Percentiles rank a stretch among this genome's conserved stretches.
Conservation (phyloP, 2,113 vertebrate genomes). For the Urocitellus parryii region DNA sequence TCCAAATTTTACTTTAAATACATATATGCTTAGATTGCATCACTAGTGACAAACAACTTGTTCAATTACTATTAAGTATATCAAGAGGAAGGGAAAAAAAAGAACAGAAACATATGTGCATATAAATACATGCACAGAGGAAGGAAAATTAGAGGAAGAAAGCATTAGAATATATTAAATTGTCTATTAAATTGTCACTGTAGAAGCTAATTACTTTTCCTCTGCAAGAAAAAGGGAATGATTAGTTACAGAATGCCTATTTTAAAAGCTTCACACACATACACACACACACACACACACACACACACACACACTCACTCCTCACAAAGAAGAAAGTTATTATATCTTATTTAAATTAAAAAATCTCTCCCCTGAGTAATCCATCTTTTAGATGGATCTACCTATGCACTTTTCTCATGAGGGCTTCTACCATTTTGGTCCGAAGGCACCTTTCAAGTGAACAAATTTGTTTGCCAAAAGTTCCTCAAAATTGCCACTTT, state of each 20-base stretch:
- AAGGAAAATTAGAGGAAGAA: neutral
- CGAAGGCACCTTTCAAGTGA: no score
- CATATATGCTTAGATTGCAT: neutral
- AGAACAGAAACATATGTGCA: neutral
- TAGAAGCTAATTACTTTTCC: neutral
- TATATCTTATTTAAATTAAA: no score
- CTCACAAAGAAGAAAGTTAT: no score
- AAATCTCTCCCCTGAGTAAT: no score
- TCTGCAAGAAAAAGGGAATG: neutral
- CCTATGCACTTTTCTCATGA: no score
- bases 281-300: no score
- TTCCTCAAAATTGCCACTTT: no score
- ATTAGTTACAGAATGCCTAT: neutral
- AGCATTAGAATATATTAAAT: slow-evolving; percentile 41
- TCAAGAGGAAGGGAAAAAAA: neutral
- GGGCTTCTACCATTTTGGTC: no score
- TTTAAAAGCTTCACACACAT: no score
- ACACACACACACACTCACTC: no score
- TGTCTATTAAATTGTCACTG: neutral
- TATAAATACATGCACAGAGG: fast-evolving
- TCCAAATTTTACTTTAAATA: neutral
- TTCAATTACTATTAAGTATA: neutral
- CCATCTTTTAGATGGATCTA: no score
- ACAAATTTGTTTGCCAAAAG: no score
- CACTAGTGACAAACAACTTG: neutral